Conservation (phyloP, 2,797 vertebrate species). For the Trachops cirrhosus region DNA sequence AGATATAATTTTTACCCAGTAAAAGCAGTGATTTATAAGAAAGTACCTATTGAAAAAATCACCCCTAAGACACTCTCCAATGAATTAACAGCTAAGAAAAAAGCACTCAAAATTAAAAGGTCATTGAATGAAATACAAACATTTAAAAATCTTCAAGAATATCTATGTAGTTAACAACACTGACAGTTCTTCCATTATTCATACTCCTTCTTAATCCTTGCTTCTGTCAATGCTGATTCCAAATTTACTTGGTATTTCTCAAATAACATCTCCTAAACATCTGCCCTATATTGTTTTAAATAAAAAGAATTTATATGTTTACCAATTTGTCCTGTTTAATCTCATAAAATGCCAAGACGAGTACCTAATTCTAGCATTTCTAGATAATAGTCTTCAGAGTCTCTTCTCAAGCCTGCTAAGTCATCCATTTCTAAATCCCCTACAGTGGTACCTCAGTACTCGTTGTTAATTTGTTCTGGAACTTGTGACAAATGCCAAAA, state of each 20-base stretch:
- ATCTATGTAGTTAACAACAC: background rate
- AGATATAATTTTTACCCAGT: background rate
- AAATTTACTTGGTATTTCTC: background rate
- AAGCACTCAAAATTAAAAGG: background rate
- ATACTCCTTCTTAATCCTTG: background rate
- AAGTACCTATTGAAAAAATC: background rate
- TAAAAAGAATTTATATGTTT: background rate
- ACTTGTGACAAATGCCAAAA: background rate
- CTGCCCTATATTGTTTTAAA: background rate
- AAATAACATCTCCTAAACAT: background rate
- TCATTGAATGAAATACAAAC: background rate
- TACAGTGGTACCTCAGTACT: background rate
- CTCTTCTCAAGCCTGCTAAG: background rate
- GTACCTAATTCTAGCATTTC: background rate
- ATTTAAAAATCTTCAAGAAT: background rate
- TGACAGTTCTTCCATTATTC: background rate
- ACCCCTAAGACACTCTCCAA: background rate
- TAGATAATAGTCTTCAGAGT: background rate
- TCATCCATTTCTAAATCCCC: slow-evolving; percentile 10
- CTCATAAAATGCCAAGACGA: background rate
- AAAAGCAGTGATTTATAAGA: background rate
- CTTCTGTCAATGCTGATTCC: background rate
- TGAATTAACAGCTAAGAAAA: slow-evolving; percentile 1
- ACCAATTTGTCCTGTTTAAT: background rate
- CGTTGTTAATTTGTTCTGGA: too few species aligned